Percentiles rank a stretch among this genome's conserved stretches.
phyloP scores from a whole-genome alignment of 1,140 invertebrate species.

The Aphis gossypii region DNA sequence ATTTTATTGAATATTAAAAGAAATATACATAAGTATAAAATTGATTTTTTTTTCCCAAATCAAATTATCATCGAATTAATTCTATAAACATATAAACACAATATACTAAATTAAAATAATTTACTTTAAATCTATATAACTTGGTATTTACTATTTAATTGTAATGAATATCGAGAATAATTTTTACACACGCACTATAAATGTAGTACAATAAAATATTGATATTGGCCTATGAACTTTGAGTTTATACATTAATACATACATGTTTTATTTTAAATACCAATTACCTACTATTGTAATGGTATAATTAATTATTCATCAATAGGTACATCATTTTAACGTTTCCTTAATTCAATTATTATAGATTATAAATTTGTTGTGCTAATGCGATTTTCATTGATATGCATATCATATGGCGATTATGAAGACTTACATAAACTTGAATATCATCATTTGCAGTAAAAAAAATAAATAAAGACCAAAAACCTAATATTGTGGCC shows the following conservation, averaged over 20 bases:
- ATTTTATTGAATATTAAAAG: neutral
- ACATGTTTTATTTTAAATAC: neutral
- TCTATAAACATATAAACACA: fast-evolving
- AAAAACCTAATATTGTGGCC: neutral
- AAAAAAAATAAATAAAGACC: neutral
- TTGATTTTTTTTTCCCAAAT: neutral
- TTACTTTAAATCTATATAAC: neutral
- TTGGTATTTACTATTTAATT: neutral
- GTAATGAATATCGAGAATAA: too few species aligned
- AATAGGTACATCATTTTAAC: neutral
- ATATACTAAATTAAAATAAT: neutral
- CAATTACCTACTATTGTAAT: neutral
- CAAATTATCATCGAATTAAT: neutral
- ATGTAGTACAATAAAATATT: too few species aligned
- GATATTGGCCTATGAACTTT: neutral
- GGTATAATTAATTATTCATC: neutral
- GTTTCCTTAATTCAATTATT: neutral
- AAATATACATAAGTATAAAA: neutral
- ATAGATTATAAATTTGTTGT: neutral
- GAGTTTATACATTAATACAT: neutral
- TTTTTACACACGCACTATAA: too few species aligned
- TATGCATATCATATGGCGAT: neutral
- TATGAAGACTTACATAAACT: neutral
- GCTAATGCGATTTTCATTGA: neutral
- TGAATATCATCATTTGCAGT: neutral